Evolutionary conservation across 2,797 vertebrate species (phyloP), one percentile per base, ranked within the genome.

Genomic region (Podarcis lilfordi): DNA sequence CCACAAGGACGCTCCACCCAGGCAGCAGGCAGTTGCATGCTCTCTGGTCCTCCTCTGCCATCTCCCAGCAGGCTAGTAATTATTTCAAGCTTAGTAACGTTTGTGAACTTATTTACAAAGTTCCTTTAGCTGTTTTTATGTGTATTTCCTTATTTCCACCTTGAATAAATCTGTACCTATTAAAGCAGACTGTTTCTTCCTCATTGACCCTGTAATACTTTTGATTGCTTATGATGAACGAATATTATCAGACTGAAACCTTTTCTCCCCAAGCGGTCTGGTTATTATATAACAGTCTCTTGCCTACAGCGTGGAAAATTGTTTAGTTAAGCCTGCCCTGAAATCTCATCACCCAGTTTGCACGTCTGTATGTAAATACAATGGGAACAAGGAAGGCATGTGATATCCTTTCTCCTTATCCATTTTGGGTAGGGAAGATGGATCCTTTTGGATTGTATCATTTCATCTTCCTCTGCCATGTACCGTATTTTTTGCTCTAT

Each of bases 311-410:
- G 25, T 87, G 21, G 68, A 0, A 13, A 80, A n/a, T 10, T 15
- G 2, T 81, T 93, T 87, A 76, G 64, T 84, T 91, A 90, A 89
- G 84, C 2, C 40, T 89, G 61, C 80, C 35, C 43, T 79, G 66
- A 35, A 86, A 40, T 85, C 71, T 84, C 87, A 82, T 69, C 80
- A 35, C 6, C 66, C 1, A 89, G 3, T 86, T 43, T 91, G 72
- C 83, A 80, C 21, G 75, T 61, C 4, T 15, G 43, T 64, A 10
- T 21, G 45, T 50, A 50, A 50, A 50, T 27, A 29, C 13, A 71
- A 15, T 40, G 71, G 35, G 4, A 27, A 43, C 2, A 80, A 80
- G 81, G 84, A 79, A 74, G 37, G 8, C 19, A 61, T 21, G 19
- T 21, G 10, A 76, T 45, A 43, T 76, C 27, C 2, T 69, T 25